A percentile compares a stretch with the other conserved stretches of the same genome.
These are phyloP conservation scores for Sepiola atlantica DNA, from an alignment of 2,888 invertebrate species.

Conservation along the genomic window DNA sequence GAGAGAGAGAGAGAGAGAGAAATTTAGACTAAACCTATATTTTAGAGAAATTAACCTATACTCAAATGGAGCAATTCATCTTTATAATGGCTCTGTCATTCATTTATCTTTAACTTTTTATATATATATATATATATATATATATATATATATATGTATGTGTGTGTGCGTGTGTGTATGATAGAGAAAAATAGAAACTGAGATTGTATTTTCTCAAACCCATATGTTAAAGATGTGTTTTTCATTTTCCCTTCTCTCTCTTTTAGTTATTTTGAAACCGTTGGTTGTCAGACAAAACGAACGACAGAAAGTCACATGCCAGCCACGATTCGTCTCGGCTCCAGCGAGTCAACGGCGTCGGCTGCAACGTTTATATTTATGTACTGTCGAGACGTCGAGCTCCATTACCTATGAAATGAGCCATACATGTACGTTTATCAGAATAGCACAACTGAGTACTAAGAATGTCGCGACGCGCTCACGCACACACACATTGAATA, in stretches of 20 bases:
- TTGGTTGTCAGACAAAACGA: neutral
- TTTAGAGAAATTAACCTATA: too few species aligned
- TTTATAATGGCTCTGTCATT: too few species aligned
- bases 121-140: too few species aligned
- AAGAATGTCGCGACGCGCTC: neutral
- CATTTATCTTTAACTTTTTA: too few species aligned
- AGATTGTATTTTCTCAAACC: neutral
- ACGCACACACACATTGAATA: neutral
- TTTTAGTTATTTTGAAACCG: neutral
- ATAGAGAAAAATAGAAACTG: too few species aligned
- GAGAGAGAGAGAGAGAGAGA: too few species aligned
- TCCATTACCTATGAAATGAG: slow-evolving; percentile 45
- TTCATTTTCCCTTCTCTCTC: slow-evolving; percentile 15
- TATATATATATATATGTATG: too few species aligned
- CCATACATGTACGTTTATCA: slow-evolving; percentile 35
- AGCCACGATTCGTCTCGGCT: slow-evolving; percentile 7
- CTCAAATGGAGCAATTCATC: too few species aligned
- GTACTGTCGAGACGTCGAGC: slow-evolving; percentile 44
- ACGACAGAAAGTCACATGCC: slow-evolving; percentile 7
- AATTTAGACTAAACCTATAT: too few species aligned
- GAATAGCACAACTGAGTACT: neutral
- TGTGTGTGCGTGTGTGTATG: too few species aligned
- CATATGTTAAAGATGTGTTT: neutral
- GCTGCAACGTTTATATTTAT: slow-evolving; percentile 37
- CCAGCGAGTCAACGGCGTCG: slow-evolving; percentile 37